phyloP scores from a whole-genome alignment of 2,113 vertebrate species.

The Abramis brama region DNA sequence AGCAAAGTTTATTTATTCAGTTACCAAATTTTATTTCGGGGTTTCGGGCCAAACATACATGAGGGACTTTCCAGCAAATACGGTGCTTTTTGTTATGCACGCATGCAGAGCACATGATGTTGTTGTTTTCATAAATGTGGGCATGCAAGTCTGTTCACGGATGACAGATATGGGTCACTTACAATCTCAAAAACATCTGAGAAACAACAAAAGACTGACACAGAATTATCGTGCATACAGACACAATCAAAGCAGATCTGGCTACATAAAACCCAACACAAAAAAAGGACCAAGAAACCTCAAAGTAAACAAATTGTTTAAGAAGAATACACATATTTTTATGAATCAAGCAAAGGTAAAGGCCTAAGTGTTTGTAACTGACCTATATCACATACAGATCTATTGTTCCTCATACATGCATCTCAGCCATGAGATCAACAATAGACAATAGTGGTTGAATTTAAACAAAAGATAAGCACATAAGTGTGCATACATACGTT shows the following conservation, averaged over 20 bases:
- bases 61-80: not conserved
- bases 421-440: not conserved
- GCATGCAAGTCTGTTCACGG: not conserved
- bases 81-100: not conserved
- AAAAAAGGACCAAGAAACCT: not conserved
- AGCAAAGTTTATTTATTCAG: not conserved
- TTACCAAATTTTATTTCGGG: too few relatives aligned
- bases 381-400: not conserved
- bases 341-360: too few relatives aligned
- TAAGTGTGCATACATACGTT: not conserved
- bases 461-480: not conserved
- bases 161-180: slow-evolving; percentile 10
- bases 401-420: not conserved
- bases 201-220: not conserved
- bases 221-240: not conserved
- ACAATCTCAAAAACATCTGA: not conserved
- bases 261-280: slow-evolving; percentile 15
- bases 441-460: not conserved
- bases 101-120: slow-evolving; percentile 3
- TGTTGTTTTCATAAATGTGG: not conserved
- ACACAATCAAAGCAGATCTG: not conserved
- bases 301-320: too few relatives aligned
- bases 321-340: too few relatives aligned
- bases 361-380: too few relatives aligned
- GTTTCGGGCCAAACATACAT: not conserved